Conservation (phyloP, 2,113 vertebrate species). For the Ascaphus truei region DNA sequence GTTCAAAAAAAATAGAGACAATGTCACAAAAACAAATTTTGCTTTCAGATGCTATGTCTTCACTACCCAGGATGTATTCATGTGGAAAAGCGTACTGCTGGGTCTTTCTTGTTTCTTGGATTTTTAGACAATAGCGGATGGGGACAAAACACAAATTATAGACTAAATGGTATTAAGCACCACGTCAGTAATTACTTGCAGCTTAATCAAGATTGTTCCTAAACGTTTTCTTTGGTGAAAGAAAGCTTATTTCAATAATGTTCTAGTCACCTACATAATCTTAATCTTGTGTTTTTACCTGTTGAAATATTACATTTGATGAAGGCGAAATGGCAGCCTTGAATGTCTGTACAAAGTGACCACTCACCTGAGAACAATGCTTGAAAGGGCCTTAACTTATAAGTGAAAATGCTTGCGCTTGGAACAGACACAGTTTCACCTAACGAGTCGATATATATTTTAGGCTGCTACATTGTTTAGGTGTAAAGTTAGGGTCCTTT, state of each 20-base stretch:
- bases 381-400: constrained; percentile 58
- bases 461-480: no score
- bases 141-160: constrained; percentile 23
- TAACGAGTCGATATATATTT: no score
- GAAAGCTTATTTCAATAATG: constrained; percentile 18
- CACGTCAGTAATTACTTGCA: constrained; percentile 15
- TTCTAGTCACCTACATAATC: constrained; percentile 12
- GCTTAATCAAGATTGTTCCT: constrained; percentile 20
- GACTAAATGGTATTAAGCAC: constrained; percentile 37
- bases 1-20: background rate
- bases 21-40: constrained; percentile 9
- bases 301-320: constrained; percentile 10
- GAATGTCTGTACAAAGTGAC: constrained; percentile 43
- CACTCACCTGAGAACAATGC: constrained; percentile 53
- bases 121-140: constrained; percentile 9
- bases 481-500: no score
- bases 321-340: background rate
- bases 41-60: constrained; percentile 4
- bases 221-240: constrained; percentile 23
- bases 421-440: no score
- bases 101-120: constrained; percentile 24
- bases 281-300: constrained; percentile 7
- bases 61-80: background rate
- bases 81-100: constrained; percentile 2
- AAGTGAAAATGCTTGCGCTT: constrained; percentile 54